Evolutionary conservation across 2,888 invertebrate species (phyloP), one percentile per base, ranked within the genome.

Genomic region (Axea sp.): DNA sequence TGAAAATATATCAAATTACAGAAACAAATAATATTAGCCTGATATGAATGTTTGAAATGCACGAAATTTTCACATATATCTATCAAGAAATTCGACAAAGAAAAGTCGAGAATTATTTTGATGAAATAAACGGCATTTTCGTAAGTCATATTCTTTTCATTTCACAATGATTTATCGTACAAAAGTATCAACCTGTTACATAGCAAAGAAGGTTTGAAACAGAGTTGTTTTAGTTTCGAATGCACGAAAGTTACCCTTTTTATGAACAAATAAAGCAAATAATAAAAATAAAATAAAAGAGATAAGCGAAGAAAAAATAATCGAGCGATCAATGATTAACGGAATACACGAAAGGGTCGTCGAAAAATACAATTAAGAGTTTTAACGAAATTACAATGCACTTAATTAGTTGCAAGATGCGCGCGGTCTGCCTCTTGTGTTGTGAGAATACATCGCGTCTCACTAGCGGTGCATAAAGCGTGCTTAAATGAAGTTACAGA

Each of bases 281-380:
- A n/a, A n/a, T n/a, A n/a, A n/a, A n/a, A n/a, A n/a, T n/a, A n/a
- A n/a, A n/a, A n/a, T n/a, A n/a, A n/a, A n/a, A n/a, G n/a, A n/a
- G n/a, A n/a, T n/a, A n/a, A n/a, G n/a, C n/a, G n/a, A n/a, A n/a
- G n/a, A n/a, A n/a, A n/a, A n/a, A n/a, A n/a, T n/a, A n/a, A n/a
- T n/a, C n/a, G n/a, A n/a, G 41, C 24, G 22, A 8, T 1, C 2
- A 12, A 6, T 14, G 31, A 62, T 62, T 41, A 49, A 15, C 47
- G 7, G 7, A 47, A 35, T 30, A 17, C 7, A 39, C 24, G 24
- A 31, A 64, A 26, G 14, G 19, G 7, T 78, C 17, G 24, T 59
- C 31, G 60, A 69, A 83, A 83, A 84, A 84, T 77, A 81, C 80
- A 84, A 84, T 85, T 84, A 85, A 80, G 76, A 78, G 79, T 78